These are phyloP conservation scores for Aphelenchoides besseyi DNA, from an alignment of 1,140 invertebrate genomes.

Conservation along the genomic window DNA sequence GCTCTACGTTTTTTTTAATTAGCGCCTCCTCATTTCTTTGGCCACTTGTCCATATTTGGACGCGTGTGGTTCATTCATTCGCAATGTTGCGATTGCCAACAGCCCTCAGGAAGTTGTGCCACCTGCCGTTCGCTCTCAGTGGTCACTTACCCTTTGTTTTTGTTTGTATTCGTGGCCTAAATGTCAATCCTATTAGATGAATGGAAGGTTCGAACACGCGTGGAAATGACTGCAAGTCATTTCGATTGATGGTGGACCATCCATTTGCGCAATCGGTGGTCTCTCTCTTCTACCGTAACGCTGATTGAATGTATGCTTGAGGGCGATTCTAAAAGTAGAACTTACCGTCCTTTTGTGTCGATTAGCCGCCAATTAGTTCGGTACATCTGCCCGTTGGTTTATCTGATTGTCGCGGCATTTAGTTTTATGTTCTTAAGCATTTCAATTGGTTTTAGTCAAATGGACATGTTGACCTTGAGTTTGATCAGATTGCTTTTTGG, in stretches of 20 bases:
- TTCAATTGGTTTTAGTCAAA: background rate
- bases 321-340: too few species aligned
- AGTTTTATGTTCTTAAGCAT: too few species aligned
- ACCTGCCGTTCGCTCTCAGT: slow-evolving; percentile 1
- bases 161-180: slow-evolving; percentile 1
- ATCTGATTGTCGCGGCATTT: too few species aligned
- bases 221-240: background rate
- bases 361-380: background rate
- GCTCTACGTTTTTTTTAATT: background rate
- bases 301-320: too few species aligned
- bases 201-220: background rate
- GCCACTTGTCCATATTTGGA: too few species aligned
- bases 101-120: background rate
- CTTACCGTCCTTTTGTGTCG: background rate
- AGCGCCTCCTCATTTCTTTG: background rate
- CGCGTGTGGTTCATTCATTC: too few species aligned
- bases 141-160: background rate
- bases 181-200: background rate
- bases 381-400: background rate
- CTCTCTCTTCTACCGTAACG: too few species aligned
- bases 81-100: background rate
- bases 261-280: too few species aligned
- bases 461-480: too few species aligned
- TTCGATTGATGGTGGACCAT: background rate
- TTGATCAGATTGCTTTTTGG: too few species aligned